Evolutionary conservation across 2,888 invertebrate species (phyloP).

Genomic region (Drosophila quinaria): DNA sequence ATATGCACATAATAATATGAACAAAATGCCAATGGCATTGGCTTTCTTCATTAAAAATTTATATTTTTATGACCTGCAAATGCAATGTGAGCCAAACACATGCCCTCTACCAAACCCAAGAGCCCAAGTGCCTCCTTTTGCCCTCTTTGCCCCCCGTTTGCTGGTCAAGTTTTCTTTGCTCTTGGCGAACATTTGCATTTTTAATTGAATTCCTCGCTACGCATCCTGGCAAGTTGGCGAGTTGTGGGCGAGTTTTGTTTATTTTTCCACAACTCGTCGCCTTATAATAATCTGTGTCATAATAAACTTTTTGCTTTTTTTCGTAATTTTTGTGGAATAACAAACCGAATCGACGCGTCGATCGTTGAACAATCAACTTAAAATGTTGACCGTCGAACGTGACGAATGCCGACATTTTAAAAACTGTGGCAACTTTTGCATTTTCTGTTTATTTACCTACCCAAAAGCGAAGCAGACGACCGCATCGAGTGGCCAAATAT

Average conservation of each 20-base stretch:
- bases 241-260: conserved; percentile 41
- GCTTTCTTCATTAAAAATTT: conserved; percentile 51
- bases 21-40: conserved; percentile 41
- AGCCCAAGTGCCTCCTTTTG: not conserved
- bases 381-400: conserved; percentile 48
- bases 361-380: conserved; percentile 12
- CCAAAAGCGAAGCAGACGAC: conserved; percentile 15
- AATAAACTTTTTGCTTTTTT: conserved; percentile 41
- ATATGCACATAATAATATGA: conserved; percentile 36
- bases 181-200: conserved; percentile 57
- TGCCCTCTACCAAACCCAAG: conserved; percentile 5
- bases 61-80: conserved; percentile 51
- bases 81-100: conserved; percentile 39
- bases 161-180: conserved; percentile 35
- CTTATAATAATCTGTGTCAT: conserved; percentile 46
- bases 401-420: conserved; percentile 59
- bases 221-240: conserved; percentile 38
- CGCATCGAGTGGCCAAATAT: conserved; percentile 48
- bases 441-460: conserved; percentile 60
- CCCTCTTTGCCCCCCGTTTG: not conserved
- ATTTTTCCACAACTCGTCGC: conserved; percentile 21
- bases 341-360: conserved; percentile 11
- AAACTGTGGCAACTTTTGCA: conserved; percentile 60
- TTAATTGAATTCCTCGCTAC: conserved; percentile 60
- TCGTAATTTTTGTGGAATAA: conserved; percentile 17